phyloP scores from a whole-genome alignment of 2,797 vertebrate species.

The Falco peregrinus region DNA sequence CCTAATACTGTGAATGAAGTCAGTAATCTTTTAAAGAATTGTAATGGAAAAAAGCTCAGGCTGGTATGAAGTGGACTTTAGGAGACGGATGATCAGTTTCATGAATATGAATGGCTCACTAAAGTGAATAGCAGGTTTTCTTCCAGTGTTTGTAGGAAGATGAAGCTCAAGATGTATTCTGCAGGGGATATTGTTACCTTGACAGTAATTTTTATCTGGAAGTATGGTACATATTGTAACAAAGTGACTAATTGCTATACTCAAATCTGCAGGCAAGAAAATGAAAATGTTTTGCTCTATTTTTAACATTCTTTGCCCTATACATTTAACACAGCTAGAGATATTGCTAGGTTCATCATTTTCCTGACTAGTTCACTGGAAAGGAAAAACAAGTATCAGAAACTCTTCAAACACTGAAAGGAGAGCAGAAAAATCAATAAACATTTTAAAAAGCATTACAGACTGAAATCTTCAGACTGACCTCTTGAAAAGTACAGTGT shows the following conservation, averaged over 20 bases:
- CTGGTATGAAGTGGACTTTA: neutral
- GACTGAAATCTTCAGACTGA: neutral
- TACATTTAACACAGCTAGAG: neutral
- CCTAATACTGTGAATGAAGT: neutral
- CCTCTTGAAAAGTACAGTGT: neutral
- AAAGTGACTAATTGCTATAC: neutral
- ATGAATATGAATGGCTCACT: neutral
- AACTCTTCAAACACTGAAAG: neutral
- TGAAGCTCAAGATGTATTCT: neutral
- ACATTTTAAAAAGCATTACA: neutral
- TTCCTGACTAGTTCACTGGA: neutral
- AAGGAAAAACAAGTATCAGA: neutral
- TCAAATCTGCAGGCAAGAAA: neutral
- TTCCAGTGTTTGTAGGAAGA: neutral
- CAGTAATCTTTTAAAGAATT: neutral
- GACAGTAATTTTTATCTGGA: neutral
- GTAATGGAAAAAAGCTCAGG: neutral
- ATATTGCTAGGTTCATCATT: neutral
- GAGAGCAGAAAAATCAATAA: conserved; percentile 11
- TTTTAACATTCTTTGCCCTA: neutral
- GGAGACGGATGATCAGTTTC: neutral
- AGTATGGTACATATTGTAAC: neutral
- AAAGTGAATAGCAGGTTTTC: neutral
- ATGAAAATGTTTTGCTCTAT: neutral
- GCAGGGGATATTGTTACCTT: neutral